Percentiles rank a stretch among this genome's conserved stretches.
Conservation (phyloP, 2,888 invertebrate species). For the Teleiodes luculella region DNA sequence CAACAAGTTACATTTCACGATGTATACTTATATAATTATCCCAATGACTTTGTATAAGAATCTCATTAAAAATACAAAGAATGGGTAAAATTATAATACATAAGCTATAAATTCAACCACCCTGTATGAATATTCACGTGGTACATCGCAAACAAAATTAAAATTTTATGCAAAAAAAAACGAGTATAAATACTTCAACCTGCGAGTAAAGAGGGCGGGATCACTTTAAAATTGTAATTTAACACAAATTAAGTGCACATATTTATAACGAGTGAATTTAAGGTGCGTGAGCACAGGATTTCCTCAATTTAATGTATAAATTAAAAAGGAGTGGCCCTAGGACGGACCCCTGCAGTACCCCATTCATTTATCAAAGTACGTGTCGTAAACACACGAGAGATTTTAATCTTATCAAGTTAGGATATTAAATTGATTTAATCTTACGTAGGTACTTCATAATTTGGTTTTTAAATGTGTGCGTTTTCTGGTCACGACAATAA, state of each 20-base stretch:
- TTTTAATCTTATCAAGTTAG: constrained; percentile 10
- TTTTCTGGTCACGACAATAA: too few relatives aligned
- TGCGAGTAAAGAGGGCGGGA: constrained; percentile 38
- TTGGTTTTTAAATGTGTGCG: too few relatives aligned
- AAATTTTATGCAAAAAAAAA: constrained; percentile 51
- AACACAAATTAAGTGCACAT: constrained; percentile 55
- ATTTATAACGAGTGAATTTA: constrained; percentile 49
- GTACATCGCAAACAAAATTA: constrained; percentile 4
- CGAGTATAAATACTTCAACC: constrained; percentile 28
- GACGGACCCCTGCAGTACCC: constrained; percentile 28
- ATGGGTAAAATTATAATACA: neutral
- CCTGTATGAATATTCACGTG: constrained; percentile 3
- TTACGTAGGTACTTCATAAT: too few relatives aligned
- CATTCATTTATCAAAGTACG: constrained; percentile 16
- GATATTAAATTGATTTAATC: neutral
- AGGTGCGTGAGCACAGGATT: constrained; percentile 35
- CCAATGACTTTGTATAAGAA: constrained; percentile 13
- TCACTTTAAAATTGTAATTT: constrained; percentile 56
- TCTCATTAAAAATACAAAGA: constrained; percentile 3
- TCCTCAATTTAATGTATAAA: constrained; percentile 40
- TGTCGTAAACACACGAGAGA: neutral
- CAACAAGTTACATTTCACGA: too few relatives aligned
- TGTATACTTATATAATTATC: neutral
- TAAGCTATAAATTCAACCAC: constrained; percentile 1
- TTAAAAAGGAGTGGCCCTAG: constrained; percentile 31